A percentile compares a stretch with the other conserved stretches of the same genome.
Conservation (phyloP, 1,140 invertebrate species). For the Helicoverpa armigera region DNA sequence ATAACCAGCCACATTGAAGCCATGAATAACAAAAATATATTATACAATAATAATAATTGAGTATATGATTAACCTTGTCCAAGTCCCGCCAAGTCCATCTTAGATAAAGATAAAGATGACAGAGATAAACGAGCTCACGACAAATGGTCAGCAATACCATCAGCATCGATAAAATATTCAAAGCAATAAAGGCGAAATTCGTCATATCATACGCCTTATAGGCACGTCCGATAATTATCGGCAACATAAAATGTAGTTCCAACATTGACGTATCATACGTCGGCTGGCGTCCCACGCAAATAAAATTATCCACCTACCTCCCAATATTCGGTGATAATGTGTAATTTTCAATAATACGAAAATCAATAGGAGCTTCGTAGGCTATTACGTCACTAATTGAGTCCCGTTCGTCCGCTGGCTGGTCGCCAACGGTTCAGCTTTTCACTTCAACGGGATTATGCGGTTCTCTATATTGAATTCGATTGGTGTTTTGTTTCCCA, state of each 20-base stretch:
- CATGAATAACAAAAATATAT: too few relatives aligned
- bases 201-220: neutral
- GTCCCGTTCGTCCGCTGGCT: conserved; percentile 35
- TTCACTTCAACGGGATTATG: conserved; percentile 46
- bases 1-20: too few relatives aligned
- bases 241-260: neutral
- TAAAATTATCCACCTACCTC: conserved; percentile 32
- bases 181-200: neutral
- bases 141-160: neutral
- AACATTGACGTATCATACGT: conserved; percentile 23
- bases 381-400: conserved; percentile 47
- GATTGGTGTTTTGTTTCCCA: conserved; percentile 42
- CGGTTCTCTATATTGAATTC: conserved; percentile 43
- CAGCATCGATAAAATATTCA: neutral
- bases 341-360: conserved; percentile 51
- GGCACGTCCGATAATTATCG: neutral
- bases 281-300: conserved; percentile 27
- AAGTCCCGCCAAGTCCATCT: too few relatives aligned
- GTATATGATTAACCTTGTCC: too few relatives aligned
- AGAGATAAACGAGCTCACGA: too few relatives aligned
- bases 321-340: conserved; percentile 41
- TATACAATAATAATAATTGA: too few relatives aligned
- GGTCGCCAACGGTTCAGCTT: conserved; percentile 41
- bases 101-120: too few relatives aligned
- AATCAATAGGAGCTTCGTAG: conserved; percentile 42